Conservation (phyloP, 2,797 vertebrate genomes). For the Sphenodon punctatus region DNA sequence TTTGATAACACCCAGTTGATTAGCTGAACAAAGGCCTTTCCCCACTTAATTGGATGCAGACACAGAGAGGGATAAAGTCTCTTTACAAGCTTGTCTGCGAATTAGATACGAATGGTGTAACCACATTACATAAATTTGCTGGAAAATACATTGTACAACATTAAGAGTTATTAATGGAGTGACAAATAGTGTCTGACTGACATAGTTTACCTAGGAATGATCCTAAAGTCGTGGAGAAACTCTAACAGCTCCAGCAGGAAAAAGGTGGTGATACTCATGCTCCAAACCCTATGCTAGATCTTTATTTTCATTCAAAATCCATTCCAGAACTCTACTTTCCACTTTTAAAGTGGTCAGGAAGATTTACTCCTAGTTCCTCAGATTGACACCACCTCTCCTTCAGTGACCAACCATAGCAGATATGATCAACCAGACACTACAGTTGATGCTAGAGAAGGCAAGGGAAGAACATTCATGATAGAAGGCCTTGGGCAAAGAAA, state of each 20-base stretch:
- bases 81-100: conserved; percentile 34
- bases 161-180: neutral
- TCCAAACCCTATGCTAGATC: neutral
- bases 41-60: conserved; percentile 18
- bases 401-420: neutral
- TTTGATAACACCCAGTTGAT: conserved; percentile 47
- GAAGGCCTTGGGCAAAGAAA: neutral
- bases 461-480: neutral
- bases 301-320: neutral
- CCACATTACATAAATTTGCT: conserved; percentile 18
- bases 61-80: neutral
- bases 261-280: rapidly evolving
- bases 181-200: neutral
- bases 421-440: neutral
- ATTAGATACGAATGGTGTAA: conserved; percentile 20
- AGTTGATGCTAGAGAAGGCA: neutral
- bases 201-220: neutral
- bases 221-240: neutral
- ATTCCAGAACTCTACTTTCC: neutral
- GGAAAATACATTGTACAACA: neutral
- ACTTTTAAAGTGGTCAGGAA: neutral
- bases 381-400: neutral
- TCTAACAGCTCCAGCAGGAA: neutral
- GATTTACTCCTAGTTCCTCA: neutral
- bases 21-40: conserved; percentile 39